Conservation (phyloP, 2,888 invertebrate genomes). For the Mycalesis mineus region DNA sequence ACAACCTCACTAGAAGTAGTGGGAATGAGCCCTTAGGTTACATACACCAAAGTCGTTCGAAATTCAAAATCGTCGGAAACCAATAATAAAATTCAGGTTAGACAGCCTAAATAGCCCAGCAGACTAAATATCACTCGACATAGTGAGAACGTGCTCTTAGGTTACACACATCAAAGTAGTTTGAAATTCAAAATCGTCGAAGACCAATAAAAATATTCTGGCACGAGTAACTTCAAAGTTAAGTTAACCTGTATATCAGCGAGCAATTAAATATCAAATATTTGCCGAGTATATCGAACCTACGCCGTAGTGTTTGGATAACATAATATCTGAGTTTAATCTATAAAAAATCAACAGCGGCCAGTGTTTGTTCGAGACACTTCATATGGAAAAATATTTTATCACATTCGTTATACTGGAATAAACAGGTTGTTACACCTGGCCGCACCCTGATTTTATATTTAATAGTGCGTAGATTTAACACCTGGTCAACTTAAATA, state of each 20-base stretch:
- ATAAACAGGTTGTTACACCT: slow-evolving; percentile 57
- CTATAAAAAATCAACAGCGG: slow-evolving; percentile 69
- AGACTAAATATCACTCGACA: no score
- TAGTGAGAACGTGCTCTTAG: no score
- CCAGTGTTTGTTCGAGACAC: slow-evolving; percentile 61
- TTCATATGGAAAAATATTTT: slow-evolving; percentile 65
- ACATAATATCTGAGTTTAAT: slow-evolving; percentile 54
- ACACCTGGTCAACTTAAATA: slow-evolving; percentile 15
- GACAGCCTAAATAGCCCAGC: no score
- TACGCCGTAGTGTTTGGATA: slow-evolving; percentile 43
- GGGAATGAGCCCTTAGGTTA: background rate
- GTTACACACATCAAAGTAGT: background rate
- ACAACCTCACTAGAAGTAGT: no score
- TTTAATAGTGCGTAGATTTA: slow-evolving; percentile 14
- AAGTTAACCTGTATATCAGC: slow-evolving; percentile 11
- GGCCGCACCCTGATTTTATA: slow-evolving; percentile 24
- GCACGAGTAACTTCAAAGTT: slow-evolving; percentile 16
- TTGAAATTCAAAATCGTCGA: background rate
- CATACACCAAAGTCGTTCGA: background rate
- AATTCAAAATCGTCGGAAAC: background rate
- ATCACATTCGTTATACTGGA: slow-evolving; percentile 36
- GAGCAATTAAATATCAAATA: slow-evolving; percentile 43
- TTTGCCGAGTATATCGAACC: slow-evolving; percentile 64
- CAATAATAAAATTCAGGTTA: background rate
- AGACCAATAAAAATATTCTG: background rate